Evolutionary conservation across 2,797 vertebrate species (phyloP), one percentile per base, ranked within the genome.

Genomic region (Percopsis omiscomaycus): DNA sequence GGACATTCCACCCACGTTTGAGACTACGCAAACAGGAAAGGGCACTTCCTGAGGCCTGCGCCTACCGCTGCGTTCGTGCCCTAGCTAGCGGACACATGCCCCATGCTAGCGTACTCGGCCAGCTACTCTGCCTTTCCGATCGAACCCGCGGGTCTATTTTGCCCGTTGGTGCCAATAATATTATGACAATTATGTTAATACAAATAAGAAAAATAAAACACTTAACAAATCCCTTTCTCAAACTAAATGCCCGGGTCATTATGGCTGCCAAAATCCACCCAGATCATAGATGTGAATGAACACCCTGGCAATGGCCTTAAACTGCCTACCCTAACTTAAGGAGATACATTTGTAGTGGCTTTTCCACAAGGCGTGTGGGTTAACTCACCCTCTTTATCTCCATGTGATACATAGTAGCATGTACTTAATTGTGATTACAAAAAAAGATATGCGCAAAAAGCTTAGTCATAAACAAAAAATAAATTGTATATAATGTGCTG

Each of bases 401-500:
- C 90, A 89, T 86, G 79, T 82, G 84, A 88, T 93, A 95, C 92
- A 94, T 93, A 42, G 37, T 42, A 94, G 93, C 89, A 88, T 83
- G 85, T 92, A 94, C 93, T 94, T 96, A 94, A 92, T 92, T 93
- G 93, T 75, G 89, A 91, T 89, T 96, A 97, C 94, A 97, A 98
- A 97, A 94, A 92, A 93, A 93, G 94, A 97, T 97, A 97, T 97
- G 96, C 95, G 96, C 94, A 94, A 94, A 92, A 91, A 96, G 90
- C 93, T 94, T 95, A 94, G 75, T 94, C 93, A 94, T 95, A 94
- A 93, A 94, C 94, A 95, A 92, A 95, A 94, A 79, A 74, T 76
- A 79, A 84, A 86, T 87, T 83, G 77, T 76, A 86, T 85, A 86
- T 78, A 80, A 82, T 66, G 70, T 80, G 64, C 61, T 75, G 64